Base-by-base conservation (phyloP, 2,888 invertebrate species). In the Pterostichus madidus region DNA sequence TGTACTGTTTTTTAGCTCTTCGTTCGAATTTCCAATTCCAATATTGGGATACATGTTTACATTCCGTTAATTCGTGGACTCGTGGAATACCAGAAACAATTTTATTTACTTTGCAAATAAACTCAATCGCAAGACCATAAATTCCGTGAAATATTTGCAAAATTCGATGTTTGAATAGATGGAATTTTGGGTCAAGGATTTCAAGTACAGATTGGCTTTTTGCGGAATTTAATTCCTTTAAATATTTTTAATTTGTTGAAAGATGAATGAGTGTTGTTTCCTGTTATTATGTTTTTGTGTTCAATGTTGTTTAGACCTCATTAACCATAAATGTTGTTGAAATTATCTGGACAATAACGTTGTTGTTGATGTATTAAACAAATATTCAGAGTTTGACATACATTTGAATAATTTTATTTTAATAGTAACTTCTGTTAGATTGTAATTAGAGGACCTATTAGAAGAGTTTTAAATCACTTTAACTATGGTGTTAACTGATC, bases 271-370 rank as follows among this genome's bases (percentile, higher is more conserved):
- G 17, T 44, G 39, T 15, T 44, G 17, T 17, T 44, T 71, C 68
- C 68, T 44, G 17, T 46, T 71, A 71, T 71, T 71, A 71, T 71
- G 39, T 17, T 71, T 44, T 71, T 71, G 44, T 71, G 15, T 44
- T 64, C 64, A 35, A 39, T 64, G 13, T 35, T 64, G 64, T 64
- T 61, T 32, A 32, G 32, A 64, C 13, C n/a, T 59, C 59, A 59
- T 59, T 59, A 59, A 59, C 7, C n/a, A 17, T 56, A 49, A 24
- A 59, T 59, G 24, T 59, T 59, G 10, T 11, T 49, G 49, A 13
- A n/a, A 49, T 49, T 49, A 11, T 5, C 49, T 11, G 59, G 5
- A 4, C 10, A 59, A 31, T 31, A 17, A 56, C 56, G 10, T 56
- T 24, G 1, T 3, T 24, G 24, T 24, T 24, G n/a, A n/a, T n/a